These are phyloP conservation scores for Bryconaethiops microstoma DNA, from an alignment of 2,797 vertebrate genomes.

Conservation along the genomic window DNA sequence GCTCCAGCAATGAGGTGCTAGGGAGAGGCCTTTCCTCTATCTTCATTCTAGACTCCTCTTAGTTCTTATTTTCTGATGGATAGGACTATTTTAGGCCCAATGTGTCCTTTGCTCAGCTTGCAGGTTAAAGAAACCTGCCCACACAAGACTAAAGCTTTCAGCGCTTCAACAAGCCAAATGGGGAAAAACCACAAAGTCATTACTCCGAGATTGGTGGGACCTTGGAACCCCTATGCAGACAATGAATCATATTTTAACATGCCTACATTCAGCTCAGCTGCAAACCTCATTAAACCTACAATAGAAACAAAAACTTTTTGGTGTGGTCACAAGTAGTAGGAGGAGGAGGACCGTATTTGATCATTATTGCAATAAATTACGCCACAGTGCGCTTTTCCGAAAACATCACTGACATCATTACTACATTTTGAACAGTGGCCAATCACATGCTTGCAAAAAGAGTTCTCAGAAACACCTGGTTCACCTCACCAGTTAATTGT, in stretches of 20 bases:
- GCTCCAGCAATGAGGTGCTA: conserved; percentile 25
- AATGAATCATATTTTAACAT: neutral
- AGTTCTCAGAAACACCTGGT: no score
- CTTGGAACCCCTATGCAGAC: neutral
- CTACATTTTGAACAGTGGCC: no score
- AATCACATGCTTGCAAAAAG: no score
- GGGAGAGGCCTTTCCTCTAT: neutral
- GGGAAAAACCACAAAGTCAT: conserved; percentile 9
- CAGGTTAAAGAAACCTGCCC: conserved; percentile 7
- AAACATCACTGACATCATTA: no score
- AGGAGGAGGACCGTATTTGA: neutral
- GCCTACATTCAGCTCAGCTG: neutral
- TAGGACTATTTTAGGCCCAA: neutral
- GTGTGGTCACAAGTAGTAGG: neutral
- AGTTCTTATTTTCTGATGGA: conserved; percentile 19
- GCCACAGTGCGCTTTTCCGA: no score
- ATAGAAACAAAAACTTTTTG: neutral
- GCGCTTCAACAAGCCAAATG: neutral
- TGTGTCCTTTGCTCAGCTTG: neutral
- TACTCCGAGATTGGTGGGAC: neutral
- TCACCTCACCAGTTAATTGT: no score
- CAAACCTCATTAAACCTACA: neutral
- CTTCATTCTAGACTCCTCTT: neutral
- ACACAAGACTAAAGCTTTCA: neutral
- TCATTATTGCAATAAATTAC: neutral